These are phyloP conservation scores for Microctenopoma stevenorrisi DNA, from an alignment of 2,797 vertebrate species.

Conservation along the genomic window DNA sequence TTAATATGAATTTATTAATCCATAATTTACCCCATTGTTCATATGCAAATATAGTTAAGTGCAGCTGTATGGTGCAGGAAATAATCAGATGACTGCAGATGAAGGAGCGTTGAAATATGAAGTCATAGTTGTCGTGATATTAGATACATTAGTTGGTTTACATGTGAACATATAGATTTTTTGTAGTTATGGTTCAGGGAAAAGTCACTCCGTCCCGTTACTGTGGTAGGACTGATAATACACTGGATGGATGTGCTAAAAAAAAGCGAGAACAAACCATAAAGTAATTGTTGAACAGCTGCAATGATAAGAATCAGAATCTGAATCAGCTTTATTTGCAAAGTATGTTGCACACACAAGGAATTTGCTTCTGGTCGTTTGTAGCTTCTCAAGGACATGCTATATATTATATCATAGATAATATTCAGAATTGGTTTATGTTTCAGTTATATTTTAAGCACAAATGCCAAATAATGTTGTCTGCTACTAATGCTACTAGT, in stretches of 20 bases:
- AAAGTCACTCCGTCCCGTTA: background rate
- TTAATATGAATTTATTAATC: background rate
- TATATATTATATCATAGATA: too few relatives aligned
- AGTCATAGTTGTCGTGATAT: background rate
- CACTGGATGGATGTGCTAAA: too few relatives aligned
- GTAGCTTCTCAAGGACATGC: too few relatives aligned
- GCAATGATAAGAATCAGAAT: too few relatives aligned
- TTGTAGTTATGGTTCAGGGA: background rate
- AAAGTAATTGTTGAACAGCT: too few relatives aligned
- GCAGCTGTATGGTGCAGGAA: background rate
- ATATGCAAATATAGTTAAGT: background rate
- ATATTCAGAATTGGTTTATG: background rate
- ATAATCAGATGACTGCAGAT: background rate
- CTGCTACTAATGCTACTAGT: background rate
- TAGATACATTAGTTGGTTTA: conserved; percentile 2
- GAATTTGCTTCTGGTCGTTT: too few relatives aligned
- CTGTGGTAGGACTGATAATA: too few relatives aligned
- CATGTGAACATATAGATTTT: background rate
- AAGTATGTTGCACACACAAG: too few relatives aligned
- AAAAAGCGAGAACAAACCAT: too few relatives aligned
- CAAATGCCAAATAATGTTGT: background rate
- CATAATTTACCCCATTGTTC: background rate
- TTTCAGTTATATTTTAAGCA: background rate
- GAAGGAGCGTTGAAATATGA: background rate
- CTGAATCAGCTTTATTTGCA: too few relatives aligned